phyloP scores from a whole-genome alignment of 2,888 invertebrate genomes.

The Belgica antarctica region DNA sequence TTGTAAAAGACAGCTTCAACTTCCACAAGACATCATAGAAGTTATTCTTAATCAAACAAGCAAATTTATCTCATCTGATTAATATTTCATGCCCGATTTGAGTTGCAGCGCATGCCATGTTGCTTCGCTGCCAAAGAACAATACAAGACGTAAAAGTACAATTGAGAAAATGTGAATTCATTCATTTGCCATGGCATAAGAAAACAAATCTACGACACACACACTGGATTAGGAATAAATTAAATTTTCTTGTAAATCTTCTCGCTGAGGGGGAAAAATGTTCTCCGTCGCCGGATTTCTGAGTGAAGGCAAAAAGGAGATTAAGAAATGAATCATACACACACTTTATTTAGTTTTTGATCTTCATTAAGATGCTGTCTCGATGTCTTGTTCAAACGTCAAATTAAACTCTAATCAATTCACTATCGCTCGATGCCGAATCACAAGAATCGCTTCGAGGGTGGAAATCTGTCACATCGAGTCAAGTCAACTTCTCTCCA shows the following conservation, averaged over 20 bases:
- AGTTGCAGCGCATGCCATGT: not conserved
- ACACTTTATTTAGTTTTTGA: slow-evolving; percentile 33
- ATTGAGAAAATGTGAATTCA: not conserved
- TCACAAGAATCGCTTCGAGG: slow-evolving; percentile 28
- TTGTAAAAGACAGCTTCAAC: too few species aligned
- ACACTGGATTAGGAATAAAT: slow-evolving; percentile 33
- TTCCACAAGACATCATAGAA: too few species aligned
- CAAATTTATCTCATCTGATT: slow-evolving; percentile 34
- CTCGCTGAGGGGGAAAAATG: not conserved
- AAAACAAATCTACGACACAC: slow-evolving; percentile 14
- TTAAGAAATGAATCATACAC: slow-evolving; percentile 13
- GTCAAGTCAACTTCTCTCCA: too few species aligned
- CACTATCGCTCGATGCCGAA: slow-evolving; percentile 21
- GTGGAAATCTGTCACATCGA: slow-evolving; percentile 18
- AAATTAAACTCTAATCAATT: slow-evolving; percentile 44
- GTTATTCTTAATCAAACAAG: too few species aligned
- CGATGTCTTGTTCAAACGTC: slow-evolving; percentile 40
- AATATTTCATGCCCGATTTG: slow-evolving; percentile 38
- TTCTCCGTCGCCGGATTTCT: not conserved
- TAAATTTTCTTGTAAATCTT: slow-evolving; percentile 34
- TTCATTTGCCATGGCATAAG: not conserved
- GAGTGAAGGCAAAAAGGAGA: not conserved
- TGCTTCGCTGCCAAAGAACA: not conserved
- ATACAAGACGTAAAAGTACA: too few species aligned
- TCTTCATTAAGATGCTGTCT: slow-evolving; percentile 44